Conservation (phyloP, 2,113 vertebrate species). For the Phycodurus eques region DNA sequence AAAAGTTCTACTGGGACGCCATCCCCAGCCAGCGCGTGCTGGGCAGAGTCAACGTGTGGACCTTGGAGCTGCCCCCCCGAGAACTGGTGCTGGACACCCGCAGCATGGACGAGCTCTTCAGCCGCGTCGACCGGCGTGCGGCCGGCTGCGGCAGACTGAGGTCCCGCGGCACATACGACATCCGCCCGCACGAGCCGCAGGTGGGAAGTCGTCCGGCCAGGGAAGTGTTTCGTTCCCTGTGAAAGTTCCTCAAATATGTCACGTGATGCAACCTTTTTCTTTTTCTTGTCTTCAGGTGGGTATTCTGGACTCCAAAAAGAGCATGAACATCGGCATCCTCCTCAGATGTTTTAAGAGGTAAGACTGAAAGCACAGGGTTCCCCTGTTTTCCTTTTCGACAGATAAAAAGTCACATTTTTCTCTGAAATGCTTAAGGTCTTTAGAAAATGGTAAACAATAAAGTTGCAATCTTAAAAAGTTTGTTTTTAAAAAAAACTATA, state of each 20-base stretch:
- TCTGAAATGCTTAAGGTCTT: too few relatives aligned
- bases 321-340: slow-evolving; percentile 77
- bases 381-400: rapidly evolving
- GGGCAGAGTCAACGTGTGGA: slow-evolving; percentile 79
- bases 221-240: slow-evolving; percentile 8
- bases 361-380: neutral
- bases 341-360: slow-evolving; percentile 76
- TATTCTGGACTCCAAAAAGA: slow-evolving; percentile 74
- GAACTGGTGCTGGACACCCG: slow-evolving; percentile 71
- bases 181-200: slow-evolving; percentile 43
- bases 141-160: slow-evolving; percentile 6
- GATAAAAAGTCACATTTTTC: too few relatives aligned
- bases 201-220: slow-evolving; percentile 20
- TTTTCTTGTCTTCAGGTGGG: slow-evolving; percentile 54
- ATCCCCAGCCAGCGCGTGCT: slow-evolving; percentile 74
- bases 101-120: slow-evolving; percentile 80
- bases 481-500: too few relatives aligned
- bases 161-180: neutral
- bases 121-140: slow-evolving; percentile 60
- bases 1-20: slow-evolving; percentile 81
- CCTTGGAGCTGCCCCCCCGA: slow-evolving; percentile 52
- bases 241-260: slow-evolving; percentile 29
- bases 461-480: too few relatives aligned
- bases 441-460: too few relatives aligned
- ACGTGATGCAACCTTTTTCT: neutral